Percentiles rank a stretch among this genome's conserved stretches.
Evolutionary conservation across 1,140 invertebrate genomes (phyloP).

Genomic region (Diploscapter pachys): DNA sequence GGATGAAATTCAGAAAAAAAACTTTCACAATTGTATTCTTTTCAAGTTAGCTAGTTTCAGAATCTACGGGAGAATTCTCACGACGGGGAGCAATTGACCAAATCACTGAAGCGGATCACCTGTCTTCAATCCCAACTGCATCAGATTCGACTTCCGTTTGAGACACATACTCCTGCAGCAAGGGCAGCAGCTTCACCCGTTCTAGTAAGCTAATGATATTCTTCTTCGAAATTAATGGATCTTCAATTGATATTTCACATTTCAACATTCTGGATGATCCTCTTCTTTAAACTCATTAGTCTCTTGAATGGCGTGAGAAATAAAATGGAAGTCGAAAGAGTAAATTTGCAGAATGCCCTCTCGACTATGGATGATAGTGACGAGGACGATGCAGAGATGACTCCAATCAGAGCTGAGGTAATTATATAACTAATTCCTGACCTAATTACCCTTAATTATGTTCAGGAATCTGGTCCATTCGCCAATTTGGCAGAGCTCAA

Average conservation of each 20-base stretch:
- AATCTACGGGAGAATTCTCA: conserved; percentile 20
- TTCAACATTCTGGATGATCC: too few relatives aligned
- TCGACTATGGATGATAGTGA: conserved; percentile 34
- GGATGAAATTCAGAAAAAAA: too few relatives aligned
- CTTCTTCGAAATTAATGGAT: too few relatives aligned
- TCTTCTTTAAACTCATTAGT: too few relatives aligned
- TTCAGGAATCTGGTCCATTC: conserved; percentile 44
- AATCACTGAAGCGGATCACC: conserved; percentile 37
- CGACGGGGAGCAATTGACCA: conserved; percentile 36
- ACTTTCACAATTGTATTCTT: too few relatives aligned
- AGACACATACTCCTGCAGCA: background rate
- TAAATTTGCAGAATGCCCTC: too few relatives aligned
- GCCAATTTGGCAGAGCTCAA: conserved; percentile 49
- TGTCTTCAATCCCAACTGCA: conserved; percentile 38
- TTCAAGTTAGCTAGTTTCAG: conserved; percentile 17
- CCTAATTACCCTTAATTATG: background rate
- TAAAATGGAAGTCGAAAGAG: background rate
- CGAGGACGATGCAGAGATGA: conserved; percentile 30
- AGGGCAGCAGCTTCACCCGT: background rate
- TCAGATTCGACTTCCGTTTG: background rate
- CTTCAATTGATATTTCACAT: too few relatives aligned
- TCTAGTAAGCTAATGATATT: too few relatives aligned
- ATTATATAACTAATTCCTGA: background rate
- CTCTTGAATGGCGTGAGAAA: background rate
- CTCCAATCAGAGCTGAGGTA: conserved; percentile 13